Conservation (phyloP, 2,888 invertebrate genomes). For the Dicycla oo region DNA sequence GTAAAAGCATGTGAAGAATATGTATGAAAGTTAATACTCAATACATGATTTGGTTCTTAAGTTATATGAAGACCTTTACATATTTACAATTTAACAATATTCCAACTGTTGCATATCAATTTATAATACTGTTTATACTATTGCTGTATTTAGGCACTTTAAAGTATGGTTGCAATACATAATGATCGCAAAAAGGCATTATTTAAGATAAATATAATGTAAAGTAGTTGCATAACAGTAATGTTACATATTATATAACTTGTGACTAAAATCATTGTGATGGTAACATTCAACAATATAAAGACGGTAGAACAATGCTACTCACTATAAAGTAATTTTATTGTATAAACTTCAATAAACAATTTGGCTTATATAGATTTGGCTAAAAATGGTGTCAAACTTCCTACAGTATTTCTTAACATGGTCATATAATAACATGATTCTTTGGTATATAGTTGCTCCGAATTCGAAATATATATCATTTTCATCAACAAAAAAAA, state of each 20-base stretch:
- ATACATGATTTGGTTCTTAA: slow-evolving; percentile 48
- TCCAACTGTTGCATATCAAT: slow-evolving; percentile 54
- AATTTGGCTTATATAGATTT: slow-evolving; percentile 63
- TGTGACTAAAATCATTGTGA: slow-evolving; percentile 40
- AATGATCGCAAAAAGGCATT: slow-evolving; percentile 52
- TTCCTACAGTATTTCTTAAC: slow-evolving; percentile 19
- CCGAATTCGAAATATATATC: slow-evolving; percentile 46
- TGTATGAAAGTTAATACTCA: slow-evolving; percentile 49
- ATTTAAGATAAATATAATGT: slow-evolving; percentile 32
- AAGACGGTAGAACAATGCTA: slow-evolving; percentile 48
- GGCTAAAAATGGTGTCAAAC: slow-evolving; percentile 52
- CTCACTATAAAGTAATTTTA: slow-evolving; percentile 37
- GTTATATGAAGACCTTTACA: slow-evolving; percentile 41
- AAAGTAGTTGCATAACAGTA: slow-evolving; percentile 37
- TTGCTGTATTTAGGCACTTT: slow-evolving; percentile 66
- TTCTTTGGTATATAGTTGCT: slow-evolving; percentile 63
- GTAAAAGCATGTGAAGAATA: slow-evolving; percentile 3
- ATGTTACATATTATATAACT: slow-evolving; percentile 13
- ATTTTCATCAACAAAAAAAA: slow-evolving; percentile 50
- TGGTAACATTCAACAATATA: slow-evolving; percentile 45
- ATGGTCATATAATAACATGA: slow-evolving; percentile 42
- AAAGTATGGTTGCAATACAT: slow-evolving; percentile 51
- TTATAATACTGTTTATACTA: slow-evolving; percentile 62
- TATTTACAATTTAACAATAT: slow-evolving; percentile 56
- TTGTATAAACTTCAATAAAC: slow-evolving; percentile 47